phyloP scores from a whole-genome alignment of 2,113 vertebrate species.

The Clupea harengus region DNA sequence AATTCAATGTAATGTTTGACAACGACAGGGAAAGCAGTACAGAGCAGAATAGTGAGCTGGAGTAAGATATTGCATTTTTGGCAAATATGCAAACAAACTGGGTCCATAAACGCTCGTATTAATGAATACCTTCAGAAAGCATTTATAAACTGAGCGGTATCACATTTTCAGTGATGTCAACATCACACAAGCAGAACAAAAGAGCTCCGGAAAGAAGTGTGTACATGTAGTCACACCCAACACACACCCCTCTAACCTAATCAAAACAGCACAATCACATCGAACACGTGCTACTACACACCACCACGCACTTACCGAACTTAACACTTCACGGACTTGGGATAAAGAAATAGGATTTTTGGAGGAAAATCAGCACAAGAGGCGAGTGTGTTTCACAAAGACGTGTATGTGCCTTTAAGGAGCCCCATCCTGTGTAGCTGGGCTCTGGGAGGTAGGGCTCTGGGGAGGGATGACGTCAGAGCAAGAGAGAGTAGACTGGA shows the following conservation, averaged over 20 bases:
- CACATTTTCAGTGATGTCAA: not conserved
- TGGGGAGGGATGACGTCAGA: not conserved
- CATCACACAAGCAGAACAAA: not conserved
- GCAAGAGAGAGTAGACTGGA: not conserved
- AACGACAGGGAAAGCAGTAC: no score
- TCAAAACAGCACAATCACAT: not conserved
- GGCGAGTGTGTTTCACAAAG: not conserved
- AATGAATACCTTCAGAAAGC: not conserved
- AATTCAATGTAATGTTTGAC: no score
- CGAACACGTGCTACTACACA: not conserved
- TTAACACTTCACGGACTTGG: not conserved
- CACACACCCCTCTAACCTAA: not conserved
- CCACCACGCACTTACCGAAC: not conserved
- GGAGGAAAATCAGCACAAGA: not conserved
- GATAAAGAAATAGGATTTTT: not conserved
- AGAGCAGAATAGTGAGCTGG: no score
- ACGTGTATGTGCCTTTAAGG: conserved; percentile 6
- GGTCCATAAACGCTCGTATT: not conserved
- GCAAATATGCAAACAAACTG: no score
- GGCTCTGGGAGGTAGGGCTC: not conserved
- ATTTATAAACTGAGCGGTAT: not conserved
- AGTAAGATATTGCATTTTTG: no score
- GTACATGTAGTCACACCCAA: not conserved
- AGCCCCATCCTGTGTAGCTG: not conserved
- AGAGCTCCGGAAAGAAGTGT: not conserved